Evolutionary conservation across 2,888 invertebrate species (phyloP).

Genomic region (Microdon myrmicae): DNA sequence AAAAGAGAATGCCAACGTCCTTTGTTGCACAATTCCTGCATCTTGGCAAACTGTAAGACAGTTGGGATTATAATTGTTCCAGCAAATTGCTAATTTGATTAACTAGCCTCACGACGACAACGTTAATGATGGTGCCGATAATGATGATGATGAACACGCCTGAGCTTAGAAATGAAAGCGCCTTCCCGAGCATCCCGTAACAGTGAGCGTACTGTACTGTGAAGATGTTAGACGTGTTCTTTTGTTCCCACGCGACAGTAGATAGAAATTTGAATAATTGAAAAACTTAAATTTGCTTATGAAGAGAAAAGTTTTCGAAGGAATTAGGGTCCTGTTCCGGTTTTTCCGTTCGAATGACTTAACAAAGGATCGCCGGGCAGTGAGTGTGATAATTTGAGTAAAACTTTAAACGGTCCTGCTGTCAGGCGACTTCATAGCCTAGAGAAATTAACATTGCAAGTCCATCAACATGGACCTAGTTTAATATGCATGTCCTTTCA

Average conservation of each 20-base stretch:
- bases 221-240: slow-evolving; percentile 5
- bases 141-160: slow-evolving; percentile 5
- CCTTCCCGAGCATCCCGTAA: too few species aligned
- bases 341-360: slow-evolving; percentile 27
- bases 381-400: slow-evolving; percentile 36
- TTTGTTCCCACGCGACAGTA: slow-evolving; percentile 28
- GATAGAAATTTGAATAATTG: slow-evolving; percentile 50
- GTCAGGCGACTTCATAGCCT: slow-evolving; percentile 24
- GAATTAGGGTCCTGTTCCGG: slow-evolving; percentile 32
- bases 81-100: slow-evolving; percentile 51
- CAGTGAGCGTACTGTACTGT: too few species aligned
- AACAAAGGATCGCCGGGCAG: slow-evolving; percentile 27
- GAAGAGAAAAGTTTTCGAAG: slow-evolving; percentile 32
- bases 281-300: slow-evolving; percentile 46
- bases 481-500: slow-evolving; percentile 44
- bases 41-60: too few species aligned
- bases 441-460: slow-evolving; percentile 42
- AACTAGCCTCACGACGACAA: slow-evolving; percentile 29
- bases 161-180: slow-evolving; percentile 23
- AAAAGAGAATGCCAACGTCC: too few species aligned
- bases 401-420: slow-evolving; percentile 24
- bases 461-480: slow-evolving; percentile 37
- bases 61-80: slow-evolving; percentile 46
- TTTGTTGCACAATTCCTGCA: too few species aligned
- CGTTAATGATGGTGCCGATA: neutral